Base-by-base conservation (phyloP, 2,797 vertebrate species). In the Anniella stebbinsi region DNA sequence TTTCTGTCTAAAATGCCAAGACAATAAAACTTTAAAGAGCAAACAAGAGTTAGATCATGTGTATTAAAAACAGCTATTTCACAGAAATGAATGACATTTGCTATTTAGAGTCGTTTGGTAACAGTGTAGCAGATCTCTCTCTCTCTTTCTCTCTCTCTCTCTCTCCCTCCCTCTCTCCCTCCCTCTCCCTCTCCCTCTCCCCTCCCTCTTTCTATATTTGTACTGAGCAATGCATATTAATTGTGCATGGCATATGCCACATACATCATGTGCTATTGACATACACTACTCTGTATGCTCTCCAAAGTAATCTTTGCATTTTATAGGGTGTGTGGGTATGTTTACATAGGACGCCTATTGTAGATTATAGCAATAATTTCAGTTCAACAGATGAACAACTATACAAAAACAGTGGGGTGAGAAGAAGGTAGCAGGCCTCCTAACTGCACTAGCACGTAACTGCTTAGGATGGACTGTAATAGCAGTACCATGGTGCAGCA, bases 21-120 rank as follows among this genome's bases (percentile, higher is more conserved):
- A 97, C 96, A 97, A 97, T 97, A 96, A 96, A 97, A 97, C 95
- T 96, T 96, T 97, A 97, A 98, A 97, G 96, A 97, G 96, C 96
- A 97, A 97, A 97, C 97, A 97, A 96, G 95, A 97, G 94, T 96
- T 95, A 97, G 95, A 97, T 95, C 94, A 90, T 95, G 91, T 96
- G 95, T 96, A 95, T 93, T 91, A 95, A 95, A 96, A 95, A 95
- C 94, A 94, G 87, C 91, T 94, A 92, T 95, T 96, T 96, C 94
- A 93, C 92, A 95, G 89, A 94, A 95, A 95, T 94, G 94, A 96
- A 95, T 96, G 95, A 89, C 91, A 93, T 92, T 95, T 89, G 78
- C 94, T 95, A 95, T 95, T 85, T 93, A 94, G 94, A 94, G 84
- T 94, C 91, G 84, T 93, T 94, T 85, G 94, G 38, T 90, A 92